Evolutionary conservation across 1,140 invertebrate species (phyloP).

Genomic region (Neuroterus valhalla): DNA sequence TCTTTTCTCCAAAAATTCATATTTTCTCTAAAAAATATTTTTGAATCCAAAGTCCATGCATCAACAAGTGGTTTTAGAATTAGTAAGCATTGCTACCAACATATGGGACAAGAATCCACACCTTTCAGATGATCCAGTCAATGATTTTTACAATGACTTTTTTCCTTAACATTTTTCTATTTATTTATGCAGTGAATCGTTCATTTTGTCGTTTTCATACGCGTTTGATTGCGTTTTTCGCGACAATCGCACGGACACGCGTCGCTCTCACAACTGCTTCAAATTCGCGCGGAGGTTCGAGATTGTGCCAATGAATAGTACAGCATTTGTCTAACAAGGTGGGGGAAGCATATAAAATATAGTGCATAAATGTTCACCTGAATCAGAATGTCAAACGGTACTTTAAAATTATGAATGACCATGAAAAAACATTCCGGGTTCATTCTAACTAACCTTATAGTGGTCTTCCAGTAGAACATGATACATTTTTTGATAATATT

Average conservation of each 20-base stretch:
- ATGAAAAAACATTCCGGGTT: constrained; percentile 15
- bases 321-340: constrained; percentile 61
- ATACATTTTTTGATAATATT: too few relatives aligned
- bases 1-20: too few relatives aligned
- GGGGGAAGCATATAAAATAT: constrained; percentile 45
- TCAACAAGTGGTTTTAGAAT: neutral
- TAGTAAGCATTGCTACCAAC: neutral
- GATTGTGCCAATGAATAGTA: constrained; percentile 58
- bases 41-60: too few relatives aligned
- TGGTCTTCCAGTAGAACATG: too few relatives aligned
- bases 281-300: constrained; percentile 57
- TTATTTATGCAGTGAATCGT: neutral
- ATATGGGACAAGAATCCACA: neutral
- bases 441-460: too few relatives aligned
- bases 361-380: constrained; percentile 32
- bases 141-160: neutral
- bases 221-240: constrained; percentile 36
- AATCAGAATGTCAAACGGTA: constrained; percentile 14
- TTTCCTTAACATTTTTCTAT: neutral
- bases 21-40: too few relatives aligned
- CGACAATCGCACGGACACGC: constrained; percentile 51
- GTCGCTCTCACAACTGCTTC: constrained; percentile 60
- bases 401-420: neutral
- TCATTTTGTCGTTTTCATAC: constrained; percentile 22
- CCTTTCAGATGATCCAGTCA: constrained; percentile 3